Conservation (phyloP, 2,797 vertebrate genomes). For the Crocidura indochinensis region DNA sequence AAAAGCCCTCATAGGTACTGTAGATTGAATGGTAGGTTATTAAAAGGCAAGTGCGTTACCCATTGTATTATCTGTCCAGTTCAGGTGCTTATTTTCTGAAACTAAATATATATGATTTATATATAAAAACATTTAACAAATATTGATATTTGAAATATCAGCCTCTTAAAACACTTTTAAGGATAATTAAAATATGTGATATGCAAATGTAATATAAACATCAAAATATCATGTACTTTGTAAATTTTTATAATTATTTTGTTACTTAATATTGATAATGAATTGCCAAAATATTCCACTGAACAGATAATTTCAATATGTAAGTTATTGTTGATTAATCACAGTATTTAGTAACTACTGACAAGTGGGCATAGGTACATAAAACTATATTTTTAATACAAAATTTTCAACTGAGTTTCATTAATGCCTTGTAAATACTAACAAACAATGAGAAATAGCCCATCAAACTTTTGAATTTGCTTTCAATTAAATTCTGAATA, state of each 20-base stretch:
- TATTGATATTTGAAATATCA: background rate
- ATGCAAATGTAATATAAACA: background rate
- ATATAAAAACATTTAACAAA: constrained; percentile 19
- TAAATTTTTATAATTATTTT: constrained; percentile 32
- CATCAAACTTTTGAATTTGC: constrained; percentile 50
- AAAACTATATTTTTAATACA: constrained; percentile 45
- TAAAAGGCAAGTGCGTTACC: too few relatives aligned
- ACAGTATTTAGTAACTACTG: background rate
- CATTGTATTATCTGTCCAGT: too few relatives aligned
- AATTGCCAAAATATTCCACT: constrained; percentile 12
- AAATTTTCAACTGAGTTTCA: background rate
- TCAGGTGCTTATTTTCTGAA: background rate
- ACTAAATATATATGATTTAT: background rate
- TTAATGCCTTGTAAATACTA: constrained; percentile 50
- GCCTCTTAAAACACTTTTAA: background rate
- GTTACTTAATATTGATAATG: background rate
- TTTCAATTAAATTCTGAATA: constrained; percentile 61
- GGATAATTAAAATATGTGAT: constrained; percentile 18
- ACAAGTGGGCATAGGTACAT: background rate
- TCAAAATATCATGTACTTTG: background rate
- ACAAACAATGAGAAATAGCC: background rate
- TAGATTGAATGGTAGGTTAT: too few relatives aligned
- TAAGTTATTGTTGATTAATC: constrained; percentile 41
- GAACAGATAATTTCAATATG: constrained; percentile 43
- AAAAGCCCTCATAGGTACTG: too few relatives aligned